Percentiles rank a stretch among this genome's conserved stretches.
These are phyloP conservation scores for Drosophila nigromelanica DNA, from an alignment of 1,140 invertebrate genomes.

Conservation along the genomic window DNA sequence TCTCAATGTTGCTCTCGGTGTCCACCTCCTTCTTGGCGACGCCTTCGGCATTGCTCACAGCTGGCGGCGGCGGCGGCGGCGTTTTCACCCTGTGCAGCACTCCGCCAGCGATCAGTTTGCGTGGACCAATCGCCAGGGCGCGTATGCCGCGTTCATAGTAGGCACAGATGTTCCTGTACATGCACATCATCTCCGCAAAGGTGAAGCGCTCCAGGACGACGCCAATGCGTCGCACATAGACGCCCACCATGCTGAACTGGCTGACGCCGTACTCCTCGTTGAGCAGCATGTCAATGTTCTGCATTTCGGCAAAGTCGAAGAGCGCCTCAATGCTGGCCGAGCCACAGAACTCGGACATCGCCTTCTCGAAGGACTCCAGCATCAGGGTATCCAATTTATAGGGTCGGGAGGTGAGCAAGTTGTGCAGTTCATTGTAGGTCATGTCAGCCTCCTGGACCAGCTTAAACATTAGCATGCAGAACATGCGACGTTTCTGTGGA, in stretches of 20 bases:
- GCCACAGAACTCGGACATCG: conserved; percentile 85
- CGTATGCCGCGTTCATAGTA: conserved; percentile 85
- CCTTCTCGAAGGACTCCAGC: conserved; percentile 85
- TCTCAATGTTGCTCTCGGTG: conserved; percentile 9
- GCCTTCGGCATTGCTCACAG: neutral
- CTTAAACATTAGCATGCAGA: conserved; percentile 87
- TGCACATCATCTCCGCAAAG: conserved; percentile 90
- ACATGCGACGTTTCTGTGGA: conserved; percentile 84
- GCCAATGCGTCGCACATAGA: conserved; percentile 92
- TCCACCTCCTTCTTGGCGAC: conserved; percentile 20
- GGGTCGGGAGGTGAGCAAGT: conserved; percentile 85
- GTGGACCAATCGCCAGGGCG: conserved; percentile 50
- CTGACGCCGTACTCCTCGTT: conserved; percentile 81
- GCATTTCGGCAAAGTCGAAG: conserved; percentile 88
- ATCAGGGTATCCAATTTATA: conserved; percentile 85
- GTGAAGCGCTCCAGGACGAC: conserved; percentile 92
- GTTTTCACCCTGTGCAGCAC: conserved; percentile 47
- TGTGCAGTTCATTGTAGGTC: conserved; percentile 85
- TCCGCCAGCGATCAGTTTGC: conserved; percentile 56
- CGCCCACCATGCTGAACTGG: conserved; percentile 86
- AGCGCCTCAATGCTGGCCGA: conserved; percentile 86
- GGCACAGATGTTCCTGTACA: conserved; percentile 88
- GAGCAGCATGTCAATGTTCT: conserved; percentile 72
- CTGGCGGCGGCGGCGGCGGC: conserved; percentile 25
- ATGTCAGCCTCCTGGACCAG: conserved; percentile 89